These are phyloP conservation scores for Dolichomitus sp. DNA, from an alignment of 2,888 invertebrate genomes.

Conservation along the genomic window DNA sequence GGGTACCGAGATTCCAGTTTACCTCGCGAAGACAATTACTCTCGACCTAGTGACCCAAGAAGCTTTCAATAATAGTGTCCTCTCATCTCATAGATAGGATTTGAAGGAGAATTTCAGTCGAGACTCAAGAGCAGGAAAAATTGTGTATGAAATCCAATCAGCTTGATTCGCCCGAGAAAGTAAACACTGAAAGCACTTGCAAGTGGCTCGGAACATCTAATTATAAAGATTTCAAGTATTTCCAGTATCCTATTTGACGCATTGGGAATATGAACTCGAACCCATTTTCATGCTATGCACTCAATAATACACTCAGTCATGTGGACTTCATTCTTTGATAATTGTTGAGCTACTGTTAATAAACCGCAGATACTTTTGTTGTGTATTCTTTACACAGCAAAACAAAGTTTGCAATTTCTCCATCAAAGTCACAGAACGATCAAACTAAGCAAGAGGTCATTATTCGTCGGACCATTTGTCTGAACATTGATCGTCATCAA, in stretches of 20 bases:
- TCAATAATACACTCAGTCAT: not conserved
- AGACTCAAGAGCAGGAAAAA: conserved; percentile 12
- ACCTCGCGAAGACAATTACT: conserved; percentile 59
- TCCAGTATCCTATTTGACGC: not conserved
- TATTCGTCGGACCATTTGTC: too few species aligned
- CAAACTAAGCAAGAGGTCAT: too few species aligned
- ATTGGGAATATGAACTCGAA: not conserved
- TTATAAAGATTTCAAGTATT: not conserved
- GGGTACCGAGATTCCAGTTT: conserved; percentile 48
- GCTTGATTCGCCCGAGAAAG: conserved; percentile 3
- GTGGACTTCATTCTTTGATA: not conserved
- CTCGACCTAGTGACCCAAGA: conserved; percentile 58
- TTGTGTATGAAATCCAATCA: conserved; percentile 40
- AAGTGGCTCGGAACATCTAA: conserved; percentile 3
- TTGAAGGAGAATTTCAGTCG: conserved; percentile 6
- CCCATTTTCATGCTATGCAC: not conserved
- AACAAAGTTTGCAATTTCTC: not conserved
- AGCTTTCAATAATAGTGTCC: conserved; percentile 34
- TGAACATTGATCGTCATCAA: not conserved
- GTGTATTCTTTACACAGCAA: not conserved
- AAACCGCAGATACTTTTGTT: too few species aligned
- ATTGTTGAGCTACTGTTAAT: too few species aligned
- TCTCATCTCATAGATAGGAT: conserved; percentile 9
- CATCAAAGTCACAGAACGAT: too few species aligned
- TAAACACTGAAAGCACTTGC: conserved; percentile 17